Evolutionary conservation across 2,113 vertebrate species (phyloP).

Genomic region (Barbus barbus): DNA sequence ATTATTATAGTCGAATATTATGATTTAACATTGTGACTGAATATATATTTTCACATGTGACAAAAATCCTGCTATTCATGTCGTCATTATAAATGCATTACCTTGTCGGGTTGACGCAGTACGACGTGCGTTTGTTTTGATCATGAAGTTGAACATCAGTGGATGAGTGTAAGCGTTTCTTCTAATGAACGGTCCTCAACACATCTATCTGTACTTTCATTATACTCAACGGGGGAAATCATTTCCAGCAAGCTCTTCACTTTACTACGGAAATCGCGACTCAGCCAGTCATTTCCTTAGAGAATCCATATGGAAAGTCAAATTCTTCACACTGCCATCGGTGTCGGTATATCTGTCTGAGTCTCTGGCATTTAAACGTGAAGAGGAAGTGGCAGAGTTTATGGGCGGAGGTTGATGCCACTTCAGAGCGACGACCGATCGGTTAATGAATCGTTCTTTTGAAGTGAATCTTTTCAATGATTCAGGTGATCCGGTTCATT

Average conservation of each 20-base stretch:
- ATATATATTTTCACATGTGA: not conserved
- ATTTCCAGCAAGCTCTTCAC: not conserved
- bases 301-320: not conserved
- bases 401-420: constrained; percentile 36
- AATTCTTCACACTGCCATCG: not conserved
- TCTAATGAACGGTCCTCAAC: not conserved
- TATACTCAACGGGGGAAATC: not conserved
- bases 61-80: not conserved
- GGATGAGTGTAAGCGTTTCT: not conserved
- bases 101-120: not conserved
- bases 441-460: not conserved
- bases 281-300: not conserved
- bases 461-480: not conserved
- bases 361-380: not conserved
- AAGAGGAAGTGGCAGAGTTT: not conserved
- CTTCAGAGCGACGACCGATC: not conserved
- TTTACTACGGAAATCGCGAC: not conserved
- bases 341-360: not conserved
- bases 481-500: not conserved
- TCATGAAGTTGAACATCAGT: not conserved
- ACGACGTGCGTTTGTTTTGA: not conserved
- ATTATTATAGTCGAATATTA: not conserved
- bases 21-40: not conserved
- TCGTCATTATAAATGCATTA: not conserved
- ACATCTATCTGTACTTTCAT: not conserved